phyloP scores from a whole-genome alignment of 2,888 invertebrate genomes.

The Spisula solida region DNA sequence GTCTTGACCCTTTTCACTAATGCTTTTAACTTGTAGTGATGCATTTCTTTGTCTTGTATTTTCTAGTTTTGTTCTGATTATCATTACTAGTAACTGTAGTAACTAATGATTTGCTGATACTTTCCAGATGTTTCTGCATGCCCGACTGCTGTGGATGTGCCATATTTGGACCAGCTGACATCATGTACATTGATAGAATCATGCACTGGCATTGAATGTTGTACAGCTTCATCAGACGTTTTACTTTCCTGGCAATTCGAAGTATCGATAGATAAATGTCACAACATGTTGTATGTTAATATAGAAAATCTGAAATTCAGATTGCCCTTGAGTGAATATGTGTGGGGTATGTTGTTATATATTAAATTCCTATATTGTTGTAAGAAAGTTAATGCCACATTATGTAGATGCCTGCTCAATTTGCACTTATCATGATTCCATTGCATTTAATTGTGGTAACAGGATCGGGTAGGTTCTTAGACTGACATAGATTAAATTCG shows the following conservation, averaged over 20 bases:
- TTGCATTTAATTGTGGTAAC: too few relatives aligned
- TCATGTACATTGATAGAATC: slow-evolving; percentile 32
- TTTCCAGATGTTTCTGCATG: slow-evolving; percentile 45
- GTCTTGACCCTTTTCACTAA: neutral
- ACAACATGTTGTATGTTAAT: slow-evolving; percentile 35
- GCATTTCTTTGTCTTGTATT: too few relatives aligned
- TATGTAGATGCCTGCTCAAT: too few relatives aligned
- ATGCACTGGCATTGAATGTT: slow-evolving; percentile 57
- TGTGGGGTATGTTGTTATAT: slow-evolving; percentile 45
- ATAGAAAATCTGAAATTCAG: slow-evolving; percentile 58
- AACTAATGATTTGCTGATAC: neutral
- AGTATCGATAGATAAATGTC: slow-evolving; percentile 51
- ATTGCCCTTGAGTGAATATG: slow-evolving; percentile 49
- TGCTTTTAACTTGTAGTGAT: too few relatives aligned
- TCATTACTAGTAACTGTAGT: too few relatives aligned
- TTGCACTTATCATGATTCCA: too few relatives aligned
- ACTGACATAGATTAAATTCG: too few relatives aligned
- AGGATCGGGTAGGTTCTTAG: too few relatives aligned
- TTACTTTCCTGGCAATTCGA: slow-evolving; percentile 19
- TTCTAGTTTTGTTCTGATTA: too few relatives aligned
- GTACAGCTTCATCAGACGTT: slow-evolving; percentile 37
- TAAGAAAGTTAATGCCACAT: too few relatives aligned
- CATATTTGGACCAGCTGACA: slow-evolving; percentile 1
- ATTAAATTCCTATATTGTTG: too few relatives aligned
- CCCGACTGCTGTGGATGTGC: slow-evolving; percentile 33